Evolutionary conservation across 2,888 invertebrate species (phyloP), one percentile per base, ranked within the genome.

Genomic region (Hypselothyrea guttata): DNA sequence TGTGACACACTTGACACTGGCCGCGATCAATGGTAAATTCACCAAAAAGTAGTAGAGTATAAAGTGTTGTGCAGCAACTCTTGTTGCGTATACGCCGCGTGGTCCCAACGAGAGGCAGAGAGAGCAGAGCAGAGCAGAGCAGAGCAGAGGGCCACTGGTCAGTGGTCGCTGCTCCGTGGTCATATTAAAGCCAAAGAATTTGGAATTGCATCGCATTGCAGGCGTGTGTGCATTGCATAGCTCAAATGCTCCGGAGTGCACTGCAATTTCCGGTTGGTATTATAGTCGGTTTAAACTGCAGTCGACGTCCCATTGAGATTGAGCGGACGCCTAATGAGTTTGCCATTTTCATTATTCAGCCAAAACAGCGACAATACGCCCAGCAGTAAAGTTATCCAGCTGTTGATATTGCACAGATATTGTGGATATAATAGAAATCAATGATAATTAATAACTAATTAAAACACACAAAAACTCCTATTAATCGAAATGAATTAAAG

Each of bases 1-100:
- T 54, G 33, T 13, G 42, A 27, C 60, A 35, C 48, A 44, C 40
- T 54, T 44, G 34, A 22, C n/a, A 12, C 40, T 40, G 28, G 51
- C 15, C 45, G 49, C 22, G 34, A 33, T 40, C 35, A 48, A 47
- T 61, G 13, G 13, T 34, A 34, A 51, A 38, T 35, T 5, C 31
- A 37, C 18, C 4, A 35, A 41, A 22, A 35, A 22, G 22, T 22
- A 22, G 22, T 22, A n/a, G n/a, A n/a, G 22, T 22, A 22, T 22
- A 22, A 59, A 63, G 68, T 59, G 63, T 63, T n/a, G n/a, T n/a
- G n/a, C n/a, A n/a, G n/a, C 68, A 68, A 69, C 63, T 68, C 67
- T 58, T 68, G 63, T 70, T 68, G 69, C 69, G 69, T 68, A 68
- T 70, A 70, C 68, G 69, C 54, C 63, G 30, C 63, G 22, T 64